Base-by-base conservation (phyloP, 1,140 invertebrate species). In the Apocrypta bakeri region DNA sequence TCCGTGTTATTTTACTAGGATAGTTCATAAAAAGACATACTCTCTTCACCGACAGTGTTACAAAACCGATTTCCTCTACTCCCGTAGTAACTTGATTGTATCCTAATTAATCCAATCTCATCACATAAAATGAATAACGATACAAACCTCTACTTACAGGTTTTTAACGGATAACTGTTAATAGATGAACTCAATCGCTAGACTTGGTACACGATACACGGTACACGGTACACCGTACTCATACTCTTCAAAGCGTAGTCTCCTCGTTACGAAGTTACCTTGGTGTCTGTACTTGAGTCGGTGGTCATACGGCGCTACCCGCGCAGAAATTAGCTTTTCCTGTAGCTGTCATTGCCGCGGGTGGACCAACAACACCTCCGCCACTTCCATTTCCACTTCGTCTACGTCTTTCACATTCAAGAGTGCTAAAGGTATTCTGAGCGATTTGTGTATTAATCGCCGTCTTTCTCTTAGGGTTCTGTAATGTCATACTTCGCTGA, bases 251-350 rank as follows among this genome's bases (percentile, higher is more conserved):
- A 24, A 92, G 84, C 27, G 86, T 86, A 42, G 88, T 90, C 85
- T 91, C 90, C 61, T 90, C 87, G 85, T 90, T 87, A 69, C 81
- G 85, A 84, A 92, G 88, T 91, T 92, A 92, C 87, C 89, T 91
- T 0, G 89, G 90, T 12, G 87, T 87, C 75, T 89, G 87, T 82
- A 89, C 87, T 33, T 90, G 89, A 14, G 89, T 87, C 88, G 91
- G 90, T 86, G 90, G 90, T 92, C 91, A 92, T 92, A 92, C 91
- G 11, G 91, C 91, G 78, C 91, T 92, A 11, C 91, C 91, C 1
- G 89, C 87, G 27, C 91, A 92, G 42, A 91, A 92, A 21, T 88
- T 85, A 56, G 86, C 79, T 75, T 91, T 92, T 0, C 40, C 29
- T 24, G 61, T 1, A 0, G 75, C 33, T 6, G 56, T 33, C 40